These are phyloP conservation scores for Anagrus nilaparvatae DNA, from an alignment of 1,140 invertebrate species.

Conservation along the genomic window DNA sequence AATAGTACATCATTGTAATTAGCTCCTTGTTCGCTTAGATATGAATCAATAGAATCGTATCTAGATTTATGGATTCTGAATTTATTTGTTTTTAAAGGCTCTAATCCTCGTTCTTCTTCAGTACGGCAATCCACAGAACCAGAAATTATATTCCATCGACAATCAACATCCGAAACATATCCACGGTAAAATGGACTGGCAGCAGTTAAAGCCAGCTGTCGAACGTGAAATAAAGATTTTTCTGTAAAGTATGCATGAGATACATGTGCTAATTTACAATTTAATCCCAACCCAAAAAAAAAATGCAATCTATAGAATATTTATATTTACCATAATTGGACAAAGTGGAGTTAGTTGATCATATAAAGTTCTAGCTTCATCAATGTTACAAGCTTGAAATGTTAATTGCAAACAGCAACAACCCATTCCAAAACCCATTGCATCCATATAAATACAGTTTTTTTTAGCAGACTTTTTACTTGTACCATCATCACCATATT, in stretches of 20 bases:
- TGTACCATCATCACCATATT: constrained; percentile 59
- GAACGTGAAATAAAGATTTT: constrained; percentile 30
- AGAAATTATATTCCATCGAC: constrained; percentile 93
- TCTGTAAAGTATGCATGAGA: constrained; percentile 26
- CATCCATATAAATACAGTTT: constrained; percentile 93
- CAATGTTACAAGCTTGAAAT: constrained; percentile 94
- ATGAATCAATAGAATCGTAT: constrained; percentile 97
- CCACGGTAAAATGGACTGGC: constrained; percentile 92
- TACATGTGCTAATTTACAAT: constrained; percentile 18
- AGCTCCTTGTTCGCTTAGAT: constrained; percentile 78
- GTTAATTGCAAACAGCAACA: constrained; percentile 94
- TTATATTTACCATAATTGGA: constrained; percentile 84
- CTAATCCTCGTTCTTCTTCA: constrained; percentile 80
- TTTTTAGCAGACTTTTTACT: constrained; percentile 54
- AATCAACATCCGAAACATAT: constrained; percentile 89
- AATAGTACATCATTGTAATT: constrained; percentile 88
- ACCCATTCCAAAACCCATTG: constrained; percentile 99
- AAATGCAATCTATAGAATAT: no score
- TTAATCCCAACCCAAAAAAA: neutral
- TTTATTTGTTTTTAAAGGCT: constrained; percentile 62
- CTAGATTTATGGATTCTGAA: constrained; percentile 91
- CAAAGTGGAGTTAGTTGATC: constrained; percentile 96
- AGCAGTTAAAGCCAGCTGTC: constrained; percentile 86
- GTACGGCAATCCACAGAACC: constrained; percentile 94
- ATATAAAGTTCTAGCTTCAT: constrained; percentile 90